Evolutionary conservation across 2,797 vertebrate genomes (phyloP).

Genomic region (Acanthis flammea): DNA sequence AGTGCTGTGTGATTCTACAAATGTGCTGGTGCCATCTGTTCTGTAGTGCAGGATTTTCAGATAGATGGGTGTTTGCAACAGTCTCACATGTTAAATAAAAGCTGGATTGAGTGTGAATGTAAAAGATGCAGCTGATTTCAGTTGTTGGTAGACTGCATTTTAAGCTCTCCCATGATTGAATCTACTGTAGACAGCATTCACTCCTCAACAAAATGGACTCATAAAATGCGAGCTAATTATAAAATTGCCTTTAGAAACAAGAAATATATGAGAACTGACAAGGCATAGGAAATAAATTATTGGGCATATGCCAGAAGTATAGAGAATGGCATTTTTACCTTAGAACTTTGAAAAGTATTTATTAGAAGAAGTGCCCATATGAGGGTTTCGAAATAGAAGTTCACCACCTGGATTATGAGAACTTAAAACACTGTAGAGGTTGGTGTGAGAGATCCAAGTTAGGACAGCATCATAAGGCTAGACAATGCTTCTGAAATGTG

Average conservation of each 20-base stretch:
- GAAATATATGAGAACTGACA: neutral
- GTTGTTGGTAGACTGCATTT: neutral
- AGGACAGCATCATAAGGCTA: neutral
- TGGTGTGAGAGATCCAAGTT: neutral
- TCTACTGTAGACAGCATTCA: neutral
- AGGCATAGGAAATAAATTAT: neutral
- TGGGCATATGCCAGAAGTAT: neutral
- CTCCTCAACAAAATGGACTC: neutral
- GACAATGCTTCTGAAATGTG: neutral
- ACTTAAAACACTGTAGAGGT: neutral
- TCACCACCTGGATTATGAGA: neutral
- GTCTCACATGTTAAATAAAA: neutral
- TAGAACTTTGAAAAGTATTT: neutral
- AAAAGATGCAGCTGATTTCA: neutral
- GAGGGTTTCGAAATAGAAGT: neutral
- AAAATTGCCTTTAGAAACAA: neutral
- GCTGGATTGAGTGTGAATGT: neutral
- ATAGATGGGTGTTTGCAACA: neutral
- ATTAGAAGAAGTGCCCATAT: neutral
- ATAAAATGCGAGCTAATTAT: neutral
- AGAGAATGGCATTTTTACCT: neutral
- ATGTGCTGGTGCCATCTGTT: neutral
- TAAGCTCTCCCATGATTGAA: neutral
- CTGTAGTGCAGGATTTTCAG: neutral
- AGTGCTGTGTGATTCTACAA: neutral